These are phyloP conservation scores for Caerostris extrusa DNA, from an alignment of 1,140 invertebrate species.

Conservation along the genomic window DNA sequence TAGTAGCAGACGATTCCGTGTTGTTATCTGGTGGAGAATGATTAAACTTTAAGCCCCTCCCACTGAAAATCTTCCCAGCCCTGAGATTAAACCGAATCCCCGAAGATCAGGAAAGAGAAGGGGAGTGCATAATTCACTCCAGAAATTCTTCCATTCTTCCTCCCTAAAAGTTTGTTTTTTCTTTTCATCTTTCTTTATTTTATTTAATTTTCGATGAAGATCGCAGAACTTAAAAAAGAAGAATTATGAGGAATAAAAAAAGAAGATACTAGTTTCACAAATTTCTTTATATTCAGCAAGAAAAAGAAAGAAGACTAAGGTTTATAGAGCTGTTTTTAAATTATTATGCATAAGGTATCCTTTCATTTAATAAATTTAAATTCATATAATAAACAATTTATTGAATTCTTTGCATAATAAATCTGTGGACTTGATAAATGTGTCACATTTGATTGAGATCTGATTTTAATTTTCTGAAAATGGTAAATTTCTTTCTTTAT, in stretches of 20 bases:
- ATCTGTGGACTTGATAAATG: too few relatives aligned
- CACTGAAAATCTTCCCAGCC: background rate
- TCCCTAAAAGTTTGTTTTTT: background rate
- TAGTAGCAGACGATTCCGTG: background rate
- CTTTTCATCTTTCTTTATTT: background rate
- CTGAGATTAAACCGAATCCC: conserved; percentile 8
- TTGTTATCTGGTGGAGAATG: conserved; percentile 6
- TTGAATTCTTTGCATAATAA: too few relatives aligned
- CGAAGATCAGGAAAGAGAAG: background rate
- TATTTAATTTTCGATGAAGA: conserved; percentile 11
- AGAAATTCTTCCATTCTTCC: background rate
- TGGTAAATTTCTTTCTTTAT: too few relatives aligned
- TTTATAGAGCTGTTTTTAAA: too few relatives aligned
- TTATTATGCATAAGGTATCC: too few relatives aligned
- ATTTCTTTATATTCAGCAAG: too few relatives aligned
- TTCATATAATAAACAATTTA: too few relatives aligned
- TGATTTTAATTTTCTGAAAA: too few relatives aligned
- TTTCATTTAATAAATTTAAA: too few relatives aligned
- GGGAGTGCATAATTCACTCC: background rate
- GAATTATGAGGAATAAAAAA: background rate
- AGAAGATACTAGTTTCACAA: too few relatives aligned
- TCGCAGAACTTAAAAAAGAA: background rate
- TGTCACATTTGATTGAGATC: too few relatives aligned
- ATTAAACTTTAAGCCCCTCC: conserved; percentile 6
- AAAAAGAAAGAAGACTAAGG: too few relatives aligned